A percentile compares a stretch with the other conserved stretches of the same genome.
Conservation (phyloP, 2,888 invertebrate species). For the Gortyna flavago region DNA sequence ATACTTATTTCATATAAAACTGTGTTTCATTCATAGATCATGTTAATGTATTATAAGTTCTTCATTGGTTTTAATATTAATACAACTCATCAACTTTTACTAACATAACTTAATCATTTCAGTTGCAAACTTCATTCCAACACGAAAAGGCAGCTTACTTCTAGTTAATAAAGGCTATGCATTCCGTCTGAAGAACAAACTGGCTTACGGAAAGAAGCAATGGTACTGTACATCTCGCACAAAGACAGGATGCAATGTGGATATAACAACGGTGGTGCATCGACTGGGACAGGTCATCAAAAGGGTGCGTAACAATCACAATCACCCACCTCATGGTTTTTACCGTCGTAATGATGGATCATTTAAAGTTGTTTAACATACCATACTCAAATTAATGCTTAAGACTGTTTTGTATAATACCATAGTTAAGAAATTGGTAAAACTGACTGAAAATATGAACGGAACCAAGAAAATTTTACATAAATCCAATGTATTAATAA, state of each 20-base stretch:
- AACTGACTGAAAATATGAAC: constrained; percentile 25
- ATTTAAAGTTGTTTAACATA: constrained; percentile 81
- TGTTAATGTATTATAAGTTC: neutral
- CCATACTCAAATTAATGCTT: neutral
- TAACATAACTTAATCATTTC: constrained; percentile 69
- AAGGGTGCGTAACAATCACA: constrained; percentile 82
- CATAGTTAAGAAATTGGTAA: constrained; percentile 2
- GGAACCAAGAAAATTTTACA: neutral
- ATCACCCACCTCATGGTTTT: constrained; percentile 84
- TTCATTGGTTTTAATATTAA: neutral
- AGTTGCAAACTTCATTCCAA: constrained; percentile 85
- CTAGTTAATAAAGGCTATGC: constrained; percentile 84
- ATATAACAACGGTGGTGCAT: constrained; percentile 80
- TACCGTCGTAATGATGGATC: constrained; percentile 83
- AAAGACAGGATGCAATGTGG: constrained; percentile 85
- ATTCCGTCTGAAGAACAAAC: constrained; percentile 84
- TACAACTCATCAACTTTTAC: constrained; percentile 34
- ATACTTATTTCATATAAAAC: neutral
- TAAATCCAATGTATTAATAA: constrained; percentile 12
- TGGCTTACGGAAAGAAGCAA: constrained; percentile 86
- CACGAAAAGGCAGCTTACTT: constrained; percentile 83
- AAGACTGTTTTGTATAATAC: constrained; percentile 17
- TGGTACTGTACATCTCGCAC: constrained; percentile 86
- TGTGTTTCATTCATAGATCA: constrained; percentile 33
- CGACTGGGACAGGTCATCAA: constrained; percentile 78